phyloP scores from a whole-genome alignment of 1,140 invertebrate genomes.

The Paraescarpia echinospica region DNA sequence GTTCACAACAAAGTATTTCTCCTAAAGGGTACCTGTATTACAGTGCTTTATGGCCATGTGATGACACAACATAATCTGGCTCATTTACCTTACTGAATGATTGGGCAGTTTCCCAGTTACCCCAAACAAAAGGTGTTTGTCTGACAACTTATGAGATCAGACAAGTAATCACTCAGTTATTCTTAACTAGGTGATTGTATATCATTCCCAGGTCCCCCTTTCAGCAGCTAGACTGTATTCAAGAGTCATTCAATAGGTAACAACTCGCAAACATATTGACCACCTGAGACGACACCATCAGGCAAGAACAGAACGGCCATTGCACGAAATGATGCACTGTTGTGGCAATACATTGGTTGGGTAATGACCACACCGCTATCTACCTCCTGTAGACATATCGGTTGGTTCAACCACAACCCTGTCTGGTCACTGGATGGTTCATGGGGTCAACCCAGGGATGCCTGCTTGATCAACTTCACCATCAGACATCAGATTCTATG shows the following conservation, averaged over 20 bases:
- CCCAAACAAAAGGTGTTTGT: neutral
- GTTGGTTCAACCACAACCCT: neutral
- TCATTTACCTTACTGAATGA: neutral
- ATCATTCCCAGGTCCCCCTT: neutral
- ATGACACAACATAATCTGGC: neutral
- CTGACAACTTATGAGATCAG: neutral
- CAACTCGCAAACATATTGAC: neutral
- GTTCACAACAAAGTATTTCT: neutral
- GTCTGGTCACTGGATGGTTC: neutral
- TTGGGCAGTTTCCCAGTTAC: neutral
- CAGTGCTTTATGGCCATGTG: neutral
- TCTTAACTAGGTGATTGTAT: neutral
- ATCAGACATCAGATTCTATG: no score
- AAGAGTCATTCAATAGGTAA: neutral
- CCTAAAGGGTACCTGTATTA: neutral
- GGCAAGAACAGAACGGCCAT: neutral
- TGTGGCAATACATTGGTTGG: neutral
- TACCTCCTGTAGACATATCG: neutral
- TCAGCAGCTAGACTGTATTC: neutral
- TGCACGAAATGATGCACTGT: neutral
- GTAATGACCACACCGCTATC: neutral
- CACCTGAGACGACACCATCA: neutral
- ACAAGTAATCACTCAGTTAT: neutral
- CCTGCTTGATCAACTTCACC: no score
- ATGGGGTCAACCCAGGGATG: neutral